Percentiles rank a stretch among this genome's conserved stretches.
Evolutionary conservation across 1,140 invertebrate species (phyloP).

Genomic region (Nasonia vitripennis): DNA sequence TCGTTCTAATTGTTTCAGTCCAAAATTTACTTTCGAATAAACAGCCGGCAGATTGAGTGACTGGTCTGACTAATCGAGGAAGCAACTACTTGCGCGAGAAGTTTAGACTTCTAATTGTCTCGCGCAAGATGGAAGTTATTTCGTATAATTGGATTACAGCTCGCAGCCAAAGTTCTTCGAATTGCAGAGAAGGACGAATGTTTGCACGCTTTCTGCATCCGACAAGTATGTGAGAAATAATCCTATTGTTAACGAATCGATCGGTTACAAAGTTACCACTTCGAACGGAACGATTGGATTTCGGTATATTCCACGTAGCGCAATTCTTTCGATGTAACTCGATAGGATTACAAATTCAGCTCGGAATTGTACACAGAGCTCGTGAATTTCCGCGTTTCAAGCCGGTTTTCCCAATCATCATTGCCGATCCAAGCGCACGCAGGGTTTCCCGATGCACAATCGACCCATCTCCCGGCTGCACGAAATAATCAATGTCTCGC

Average conservation of each 20-base stretch:
- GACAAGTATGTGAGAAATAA: not conserved
- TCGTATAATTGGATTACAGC: conserved; percentile 29
- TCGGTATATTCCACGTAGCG: no score
- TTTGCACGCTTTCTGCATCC: not conserved
- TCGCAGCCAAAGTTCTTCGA: not conserved
- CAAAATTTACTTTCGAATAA: conserved; percentile 20
- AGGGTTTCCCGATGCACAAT: not conserved
- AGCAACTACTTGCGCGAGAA: conserved; percentile 27
- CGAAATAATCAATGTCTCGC: not conserved
- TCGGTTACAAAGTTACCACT: no score
- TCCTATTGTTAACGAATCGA: no score
- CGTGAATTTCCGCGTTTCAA: not conserved
- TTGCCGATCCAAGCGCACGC: not conserved
- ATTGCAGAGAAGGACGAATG: not conserved
- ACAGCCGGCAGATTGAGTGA: not conserved
- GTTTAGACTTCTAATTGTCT: conserved; percentile 36
- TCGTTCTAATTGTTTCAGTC: conserved; percentile 24
- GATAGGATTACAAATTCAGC: no score
- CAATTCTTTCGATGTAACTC: no score
- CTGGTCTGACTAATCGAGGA: conserved; percentile 19
- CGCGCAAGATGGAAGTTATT: conserved; percentile 21
- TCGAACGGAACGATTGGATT: no score
- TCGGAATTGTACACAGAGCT: not conserved
- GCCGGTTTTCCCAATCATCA: not conserved
- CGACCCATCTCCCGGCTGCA: not conserved